Base-by-base conservation (phyloP, 2,113 vertebrate species). In the Anas platyrhynchos region DNA sequence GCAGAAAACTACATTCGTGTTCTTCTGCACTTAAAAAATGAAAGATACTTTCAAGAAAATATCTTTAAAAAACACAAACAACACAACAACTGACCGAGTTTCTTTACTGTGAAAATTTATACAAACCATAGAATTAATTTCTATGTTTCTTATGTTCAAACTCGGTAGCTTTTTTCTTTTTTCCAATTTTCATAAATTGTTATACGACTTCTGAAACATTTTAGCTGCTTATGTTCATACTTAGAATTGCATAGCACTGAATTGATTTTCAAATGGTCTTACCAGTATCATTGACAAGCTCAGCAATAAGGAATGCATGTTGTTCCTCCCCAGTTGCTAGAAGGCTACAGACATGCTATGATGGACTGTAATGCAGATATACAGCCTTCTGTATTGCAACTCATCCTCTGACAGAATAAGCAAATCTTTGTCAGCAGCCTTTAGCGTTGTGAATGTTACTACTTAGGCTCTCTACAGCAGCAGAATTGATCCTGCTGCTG, bases 351-450 rank as follows among this genome's bases (percentile, higher is more conserved):
- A 81, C 44, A 11, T 0, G 4, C 41, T 78, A 6, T 22, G 71
- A 23, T 77, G 89, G 80, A 41, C 68, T 85, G 48, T 50, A 52
- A 65, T 41, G 34, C 25, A 80, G 62, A 78, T 50, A 41, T 25
- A 31, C 31, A 76, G 27, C 41, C 58, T 85, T 87, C 73, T 85
- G 44, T 82, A 82, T 43, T 89, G 69, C 34, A 85, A 13, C 29
- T 88, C 54, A 17, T 65, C 75, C 71, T 69, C 83, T 94, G 86
- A 67, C 88, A 92, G 80, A 82, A 31, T 46, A 86, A 92, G 91
- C 73, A 88, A 46, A 91, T 69, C 54, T 61, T 88, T 81, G 58
- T 76, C 88, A 89, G 62, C 66, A 89, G 62, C 50, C 62, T 78
- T 92, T 78, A 69, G 65, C 43, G 41, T 41, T 84, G 43, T 88